Conservation (phyloP, 2,797 vertebrate genomes). For the Microctenopoma lineatum region DNA sequence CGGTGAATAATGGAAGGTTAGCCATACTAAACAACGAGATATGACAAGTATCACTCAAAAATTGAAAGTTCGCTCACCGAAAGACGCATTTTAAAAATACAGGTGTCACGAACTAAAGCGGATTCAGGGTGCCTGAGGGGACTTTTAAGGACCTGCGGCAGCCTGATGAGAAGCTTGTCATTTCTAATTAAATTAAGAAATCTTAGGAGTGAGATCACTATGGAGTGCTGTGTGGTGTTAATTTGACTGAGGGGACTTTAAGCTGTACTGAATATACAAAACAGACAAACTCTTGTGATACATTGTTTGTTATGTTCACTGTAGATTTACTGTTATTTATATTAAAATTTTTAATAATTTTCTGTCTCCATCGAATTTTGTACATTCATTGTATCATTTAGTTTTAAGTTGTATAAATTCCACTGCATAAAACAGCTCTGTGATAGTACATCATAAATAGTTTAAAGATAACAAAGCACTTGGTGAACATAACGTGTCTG, state of each 20-base stretch:
- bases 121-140: too few relatives aligned
- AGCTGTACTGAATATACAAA: background rate
- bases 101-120: background rate
- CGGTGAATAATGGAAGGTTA: conserved; percentile 54
- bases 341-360: too few relatives aligned
- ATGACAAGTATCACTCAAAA: conserved; percentile 23
- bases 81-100: conserved; percentile 9
- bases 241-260: background rate
- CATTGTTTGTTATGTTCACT: background rate
- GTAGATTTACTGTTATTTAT: background rate
- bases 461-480: background rate
- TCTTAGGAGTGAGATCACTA: background rate
- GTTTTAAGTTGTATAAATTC: background rate
- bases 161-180: background rate
- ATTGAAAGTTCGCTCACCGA: background rate
- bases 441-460: background rate
- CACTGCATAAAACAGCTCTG: background rate
- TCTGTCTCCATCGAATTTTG: background rate
- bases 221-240: background rate
- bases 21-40: conserved; percentile 47
- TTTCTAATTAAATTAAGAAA: background rate
- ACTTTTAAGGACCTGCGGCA: background rate
- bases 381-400: background rate
- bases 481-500: too few relatives aligned
- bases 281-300: background rate